phyloP scores from a whole-genome alignment of 2,888 invertebrate species.

The Epirrita christyi region DNA sequence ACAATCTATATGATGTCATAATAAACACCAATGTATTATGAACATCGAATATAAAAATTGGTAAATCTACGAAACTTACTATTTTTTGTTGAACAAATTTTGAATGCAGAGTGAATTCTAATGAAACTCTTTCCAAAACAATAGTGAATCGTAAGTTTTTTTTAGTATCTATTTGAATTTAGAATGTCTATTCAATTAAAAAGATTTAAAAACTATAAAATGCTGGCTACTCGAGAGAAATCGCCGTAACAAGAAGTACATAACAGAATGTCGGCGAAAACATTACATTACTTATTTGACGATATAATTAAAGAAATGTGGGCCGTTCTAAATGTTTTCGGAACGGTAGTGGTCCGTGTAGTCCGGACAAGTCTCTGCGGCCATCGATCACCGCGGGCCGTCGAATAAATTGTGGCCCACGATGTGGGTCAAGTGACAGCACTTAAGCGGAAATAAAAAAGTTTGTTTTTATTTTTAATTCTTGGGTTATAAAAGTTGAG shows the following conservation, averaged over 20 bases:
- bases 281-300: conserved; percentile 26
- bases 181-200: conserved; percentile 3
- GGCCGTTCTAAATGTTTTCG: conserved; percentile 59
- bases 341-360: conserved; percentile 70
- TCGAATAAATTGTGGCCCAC: conserved; percentile 71
- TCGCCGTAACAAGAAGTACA: not conserved
- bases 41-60: conserved; percentile 28
- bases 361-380: conserved; percentile 62
- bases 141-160: not conserved
- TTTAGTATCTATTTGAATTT: not conserved
- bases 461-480: conserved; percentile 16
- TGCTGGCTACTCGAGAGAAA: conserved; percentile 7
- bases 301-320: conserved; percentile 59
- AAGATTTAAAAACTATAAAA: not conserved
- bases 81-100: not conserved
- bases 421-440: conserved; percentile 40
- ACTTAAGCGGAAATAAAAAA: conserved; percentile 34
- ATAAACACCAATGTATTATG: conserved; percentile 45
- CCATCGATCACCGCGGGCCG: conserved; percentile 77
- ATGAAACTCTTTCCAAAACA: not conserved
- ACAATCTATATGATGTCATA: conserved; percentile 63
- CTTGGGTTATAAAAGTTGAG: conserved; percentile 5
- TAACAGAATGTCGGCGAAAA: conserved; percentile 14
- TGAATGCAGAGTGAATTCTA: not conserved
- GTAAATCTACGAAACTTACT: conserved; percentile 13